phyloP scores from a whole-genome alignment of 2,888 invertebrate genomes.

The Furcula furcula region DNA sequence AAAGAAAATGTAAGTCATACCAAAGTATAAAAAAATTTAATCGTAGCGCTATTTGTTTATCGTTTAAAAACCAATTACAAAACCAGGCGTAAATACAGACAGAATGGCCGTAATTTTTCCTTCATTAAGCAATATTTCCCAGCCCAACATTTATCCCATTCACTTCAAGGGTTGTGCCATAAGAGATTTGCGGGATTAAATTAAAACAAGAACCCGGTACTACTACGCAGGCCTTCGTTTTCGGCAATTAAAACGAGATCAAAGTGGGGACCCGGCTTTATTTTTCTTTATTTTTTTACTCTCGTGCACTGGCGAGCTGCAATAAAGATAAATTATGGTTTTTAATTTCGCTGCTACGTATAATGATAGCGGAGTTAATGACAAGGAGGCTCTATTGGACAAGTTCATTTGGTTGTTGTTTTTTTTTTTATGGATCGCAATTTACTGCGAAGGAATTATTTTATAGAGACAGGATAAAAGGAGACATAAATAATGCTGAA shows the following conservation, averaged over 20 bases:
- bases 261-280: constrained; percentile 38
- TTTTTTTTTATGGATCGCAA: neutral
- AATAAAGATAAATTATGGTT: constrained; percentile 74
- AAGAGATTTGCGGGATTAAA: constrained; percentile 52
- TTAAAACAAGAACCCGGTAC: constrained; percentile 36
- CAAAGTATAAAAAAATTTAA: too few species aligned
- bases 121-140: constrained; percentile 11
- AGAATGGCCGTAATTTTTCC: constrained; percentile 1
- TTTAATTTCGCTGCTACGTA: constrained; percentile 58
- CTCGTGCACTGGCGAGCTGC: constrained; percentile 45
- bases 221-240: constrained; percentile 38
- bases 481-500: too few species aligned
- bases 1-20: too few species aligned
- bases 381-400: constrained; percentile 5
- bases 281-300: constrained; percentile 39
- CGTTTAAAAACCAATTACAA: too few species aligned
- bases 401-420: neutral
- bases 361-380: constrained; percentile 30
- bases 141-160: constrained; percentile 20
- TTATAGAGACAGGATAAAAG: too few species aligned
- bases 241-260: constrained; percentile 65
- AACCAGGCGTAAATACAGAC: too few species aligned
- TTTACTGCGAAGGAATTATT: neutral
- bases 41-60: too few species aligned
- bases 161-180: constrained; percentile 33